phyloP scores from a whole-genome alignment of 2,113 vertebrate species.

The Larimichthys polyactis region DNA sequence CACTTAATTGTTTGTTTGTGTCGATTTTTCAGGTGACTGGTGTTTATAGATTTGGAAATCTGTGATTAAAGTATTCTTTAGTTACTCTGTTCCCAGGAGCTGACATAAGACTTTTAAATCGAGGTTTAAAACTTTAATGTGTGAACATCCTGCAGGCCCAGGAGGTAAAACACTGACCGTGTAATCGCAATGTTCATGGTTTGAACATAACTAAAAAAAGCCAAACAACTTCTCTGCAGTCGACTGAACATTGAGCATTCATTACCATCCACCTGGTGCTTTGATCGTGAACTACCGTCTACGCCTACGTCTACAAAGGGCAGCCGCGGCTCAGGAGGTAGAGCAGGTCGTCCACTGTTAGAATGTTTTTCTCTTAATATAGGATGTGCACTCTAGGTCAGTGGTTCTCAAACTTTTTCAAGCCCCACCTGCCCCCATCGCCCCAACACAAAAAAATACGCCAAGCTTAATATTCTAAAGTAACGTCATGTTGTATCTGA shows the following conservation, averaged over 20 bases:
- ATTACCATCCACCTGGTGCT: conserved; percentile 12
- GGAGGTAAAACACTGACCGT: neutral
- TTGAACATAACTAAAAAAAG: neutral
- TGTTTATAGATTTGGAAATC: neutral
- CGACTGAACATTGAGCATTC: neutral
- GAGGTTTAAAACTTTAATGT: conserved; percentile 20
- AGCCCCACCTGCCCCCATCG: too few species aligned
- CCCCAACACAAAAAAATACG: too few species aligned
- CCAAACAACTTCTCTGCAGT: neutral
- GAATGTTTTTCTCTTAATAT: too few species aligned
- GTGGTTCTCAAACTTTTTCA: too few species aligned
- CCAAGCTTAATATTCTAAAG: too few species aligned
- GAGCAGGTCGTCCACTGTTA: too few species aligned
- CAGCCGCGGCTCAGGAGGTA: too few species aligned
- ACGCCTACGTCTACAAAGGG: too few species aligned
- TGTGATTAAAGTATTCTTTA: conserved; percentile 6
- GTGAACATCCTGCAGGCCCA: neutral
- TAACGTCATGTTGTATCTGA: too few species aligned
- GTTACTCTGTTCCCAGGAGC: neutral
- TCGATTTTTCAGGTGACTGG: neutral
- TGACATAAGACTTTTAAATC: conserved; percentile 15
- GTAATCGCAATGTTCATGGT: neutral
- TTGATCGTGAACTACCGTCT: neutral
- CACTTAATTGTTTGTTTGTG: neutral
- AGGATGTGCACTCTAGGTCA: too few species aligned